Evolutionary conservation across 2,113 vertebrate species (phyloP), one percentile per base, ranked within the genome.

Genomic region (Hiodon tergisus): DNA sequence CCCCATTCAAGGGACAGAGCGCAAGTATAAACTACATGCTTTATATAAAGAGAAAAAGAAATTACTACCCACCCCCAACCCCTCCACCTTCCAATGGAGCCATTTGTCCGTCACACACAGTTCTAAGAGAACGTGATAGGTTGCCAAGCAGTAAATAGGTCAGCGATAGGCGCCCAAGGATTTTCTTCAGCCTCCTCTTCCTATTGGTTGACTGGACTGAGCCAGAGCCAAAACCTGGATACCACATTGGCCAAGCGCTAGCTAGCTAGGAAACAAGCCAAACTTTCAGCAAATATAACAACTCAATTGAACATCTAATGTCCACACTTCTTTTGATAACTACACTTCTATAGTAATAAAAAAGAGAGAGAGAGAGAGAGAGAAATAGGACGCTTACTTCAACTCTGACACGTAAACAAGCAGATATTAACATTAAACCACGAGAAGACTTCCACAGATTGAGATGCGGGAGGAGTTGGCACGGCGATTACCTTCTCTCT

Each of bases 91-190:
- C 59, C 73, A 50, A 59, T 51, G 50, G 16, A 62, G 47, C 70
- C 57, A 60, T 67, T 68, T 69, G 60, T 72, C 69, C 61, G 17
- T 59, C 75, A 77, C 60, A 63, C 76, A 46, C 16, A 70, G 52
- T 47, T 77, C 50, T 63, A 66, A 14, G 14, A 58, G 75, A 82
- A 78, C 77, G 74, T 66, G 75, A 78, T 74, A 67, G 81, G 73
- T 74, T 72, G 78, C 17, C 74, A 31, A 69, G 76, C 76, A 73
- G 76, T 74, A 87, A 84, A 80, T 83, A 80, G 80, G 83, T 83
- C 83, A 86, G 76, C 71, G 73, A 80, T 73, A 76, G 80, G 69
- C 78, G 78, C 73, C 71, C 75, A 55, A 77, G 73, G 74, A 83
- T 82, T 81, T 80, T 78, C 72, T 83, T 74, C 78, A 77, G 53